A percentile compares a stretch with the other conserved stretches of the same genome.
phyloP scores from a whole-genome alignment of 2,888 invertebrate species.

The Apomyelois bistriatella region DNA sequence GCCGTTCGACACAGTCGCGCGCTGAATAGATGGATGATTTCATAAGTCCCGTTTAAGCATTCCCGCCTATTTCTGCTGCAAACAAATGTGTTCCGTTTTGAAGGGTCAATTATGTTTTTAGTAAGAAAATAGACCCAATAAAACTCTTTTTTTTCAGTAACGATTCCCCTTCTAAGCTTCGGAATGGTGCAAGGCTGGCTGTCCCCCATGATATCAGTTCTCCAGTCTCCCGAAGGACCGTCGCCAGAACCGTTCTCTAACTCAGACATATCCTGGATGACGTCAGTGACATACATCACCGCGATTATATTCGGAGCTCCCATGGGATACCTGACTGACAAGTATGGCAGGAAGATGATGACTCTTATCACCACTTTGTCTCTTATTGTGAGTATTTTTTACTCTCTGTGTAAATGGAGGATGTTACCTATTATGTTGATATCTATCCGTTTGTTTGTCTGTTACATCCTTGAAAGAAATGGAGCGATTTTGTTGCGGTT shows the following conservation, averaged over 20 bases:
- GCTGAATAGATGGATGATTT: no score
- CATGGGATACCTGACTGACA: constrained; percentile 67
- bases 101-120: no score
- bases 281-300: constrained; percentile 70
- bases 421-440: no score
- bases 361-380: constrained; percentile 61
- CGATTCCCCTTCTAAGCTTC: constrained; percentile 66
- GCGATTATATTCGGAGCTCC: constrained; percentile 69
- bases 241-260: constrained; percentile 51
- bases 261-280: constrained; percentile 64
- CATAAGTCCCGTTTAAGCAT: no score
- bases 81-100: no score
- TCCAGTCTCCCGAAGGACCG: constrained; percentile 57
- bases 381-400: constrained; percentile 61
- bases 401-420: no score
- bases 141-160: constrained; percentile 40
- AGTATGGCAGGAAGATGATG: constrained; percentile 65
- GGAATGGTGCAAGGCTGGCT: constrained; percentile 74
- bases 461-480: no score
- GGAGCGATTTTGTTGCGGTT: no score
- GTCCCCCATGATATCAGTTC: constrained; percentile 67
- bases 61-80: no score
- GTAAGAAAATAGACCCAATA: no score
- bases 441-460: no score
- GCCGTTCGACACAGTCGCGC: no score